Evolutionary conservation across 2,888 invertebrate genomes (phyloP).

Genomic region (Acanthococcus lagerstroemiae): DNA sequence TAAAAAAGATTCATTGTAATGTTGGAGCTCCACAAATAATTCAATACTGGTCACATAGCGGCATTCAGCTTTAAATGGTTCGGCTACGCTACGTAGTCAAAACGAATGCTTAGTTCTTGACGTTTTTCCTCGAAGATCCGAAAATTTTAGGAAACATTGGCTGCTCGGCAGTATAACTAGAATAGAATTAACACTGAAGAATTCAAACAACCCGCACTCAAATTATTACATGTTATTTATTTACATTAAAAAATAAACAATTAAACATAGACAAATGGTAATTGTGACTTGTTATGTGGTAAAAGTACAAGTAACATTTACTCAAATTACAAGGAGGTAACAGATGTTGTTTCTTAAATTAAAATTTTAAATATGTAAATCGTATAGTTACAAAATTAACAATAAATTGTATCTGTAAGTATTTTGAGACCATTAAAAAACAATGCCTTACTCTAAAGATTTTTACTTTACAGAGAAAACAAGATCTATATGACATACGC

Average conservation of each 20-base stretch:
- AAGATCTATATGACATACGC: slow-evolving; percentile 24
- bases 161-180: too few relatives aligned
- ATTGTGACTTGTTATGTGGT: slow-evolving; percentile 31
- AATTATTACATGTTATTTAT: slow-evolving; percentile 31
- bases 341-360: slow-evolving; percentile 27
- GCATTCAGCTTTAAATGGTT: too few relatives aligned
- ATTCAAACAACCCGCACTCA: too few relatives aligned
- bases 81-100: too few relatives aligned
- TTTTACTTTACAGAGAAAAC: slow-evolving; percentile 13
- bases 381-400: slow-evolving; percentile 28
- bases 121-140: too few relatives aligned
- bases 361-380: slow-evolving; percentile 22
- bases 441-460: slow-evolving; percentile 14
- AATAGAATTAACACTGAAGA: too few relatives aligned
- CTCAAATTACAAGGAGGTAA: slow-evolving; percentile 30
- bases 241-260: slow-evolving; percentile 31
- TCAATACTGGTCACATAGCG: too few relatives aligned
- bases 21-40: too few relatives aligned
- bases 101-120: too few relatives aligned
- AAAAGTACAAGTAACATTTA: slow-evolving; percentile 31
- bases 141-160: too few relatives aligned
- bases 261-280: slow-evolving; percentile 30
- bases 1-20: too few relatives aligned
- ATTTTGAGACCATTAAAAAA: slow-evolving; percentile 29
- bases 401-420: slow-evolving; percentile 27